Evolutionary conservation across 2,113 vertebrate genomes (phyloP), one percentile per base, ranked within the genome.

Genomic region (Aspidoscelis tigris): DNA sequence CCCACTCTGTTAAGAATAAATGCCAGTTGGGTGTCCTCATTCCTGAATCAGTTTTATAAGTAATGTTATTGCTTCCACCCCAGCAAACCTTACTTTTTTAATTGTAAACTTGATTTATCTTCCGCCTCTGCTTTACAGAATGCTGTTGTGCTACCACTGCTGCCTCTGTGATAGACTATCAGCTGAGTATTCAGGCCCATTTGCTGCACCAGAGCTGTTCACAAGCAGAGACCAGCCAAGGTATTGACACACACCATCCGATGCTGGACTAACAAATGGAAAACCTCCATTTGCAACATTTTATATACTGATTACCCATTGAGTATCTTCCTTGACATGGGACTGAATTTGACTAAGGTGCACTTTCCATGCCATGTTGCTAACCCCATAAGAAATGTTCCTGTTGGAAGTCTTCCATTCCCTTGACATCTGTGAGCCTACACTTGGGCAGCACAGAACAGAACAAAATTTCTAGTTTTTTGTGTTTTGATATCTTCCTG

Each of bases 131-230:
- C 82, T 44, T 11, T n/a, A 11, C 50, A 87, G 86, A 87, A 78
- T 87, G 86, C 71, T 89, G 7, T 81, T 93, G 83, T 76, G 50
- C 76, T 39, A 85, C 68, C 76, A 87, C 78, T 44, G 58, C 73
- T 73, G 41, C 58, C 66, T 41, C 73, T 7, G 47, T 87, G 69
- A 89, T 87, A 84, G 81, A 86, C 72, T 69, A 41, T 65, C 82
- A 83, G 5, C 24, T 84, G 84, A 88, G 77, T 71, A 84, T 84
- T 74, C 41, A 81, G 69, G 81, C 86, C 85, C 75, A 84, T 66
- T 85, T 87, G 71, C 86, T 87, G 81, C 76, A 84, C 22, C 75
- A 84, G 81, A 89, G 39, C 78, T 86, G 50, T 78, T 74, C 78
- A 21, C 66, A 84, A n/a, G 64, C 83, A 66, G 80, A 89, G 65